A percentile compares a stretch with the other conserved stretches of the same genome.
Conservation (phyloP, 2,113 vertebrate species). For the Phalacrocorax pelagicus region DNA sequence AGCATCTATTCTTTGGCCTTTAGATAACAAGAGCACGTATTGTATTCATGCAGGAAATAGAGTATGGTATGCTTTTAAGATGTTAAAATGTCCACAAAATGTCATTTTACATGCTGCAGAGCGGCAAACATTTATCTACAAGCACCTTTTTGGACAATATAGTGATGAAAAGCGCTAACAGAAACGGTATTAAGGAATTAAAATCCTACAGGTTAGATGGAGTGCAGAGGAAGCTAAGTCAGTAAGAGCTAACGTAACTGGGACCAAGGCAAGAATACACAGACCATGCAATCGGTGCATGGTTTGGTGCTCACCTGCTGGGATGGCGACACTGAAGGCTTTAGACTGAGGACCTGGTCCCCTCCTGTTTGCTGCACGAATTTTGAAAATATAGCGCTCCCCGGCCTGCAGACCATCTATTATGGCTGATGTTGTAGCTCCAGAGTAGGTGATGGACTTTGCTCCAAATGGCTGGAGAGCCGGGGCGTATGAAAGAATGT, state of each 20-base stretch:
- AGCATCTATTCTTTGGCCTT: not conserved
- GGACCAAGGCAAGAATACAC: not conserved
- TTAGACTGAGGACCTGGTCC: constrained; percentile 95
- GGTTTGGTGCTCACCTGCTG: constrained; percentile 81
- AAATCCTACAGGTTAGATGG: not conserved
- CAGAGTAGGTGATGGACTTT: constrained; percentile 88
- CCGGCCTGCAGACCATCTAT: constrained; percentile 91
- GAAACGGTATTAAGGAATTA: not conserved
- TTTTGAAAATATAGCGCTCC: constrained; percentile 97
- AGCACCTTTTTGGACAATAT: not conserved
- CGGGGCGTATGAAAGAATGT: constrained; percentile 96
- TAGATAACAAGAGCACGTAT: not conserved
- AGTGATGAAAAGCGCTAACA: not conserved
- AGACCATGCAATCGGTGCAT: not conserved
- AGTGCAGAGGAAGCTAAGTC: not conserved
- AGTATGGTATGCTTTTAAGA: not conserved
- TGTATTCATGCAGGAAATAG: not conserved
- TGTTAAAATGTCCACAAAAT: not conserved
- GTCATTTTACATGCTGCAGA: not conserved
- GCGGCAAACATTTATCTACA: not conserved
- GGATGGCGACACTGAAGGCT: constrained; percentile 88
- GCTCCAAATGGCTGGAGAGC: constrained; percentile 96
- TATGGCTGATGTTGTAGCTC: constrained; percentile 85
- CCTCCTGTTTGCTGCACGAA: constrained; percentile 91
- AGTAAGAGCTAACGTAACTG: not conserved